phyloP scores from a whole-genome alignment of 2,113 vertebrate species.

The Hystrix cristata region DNA sequence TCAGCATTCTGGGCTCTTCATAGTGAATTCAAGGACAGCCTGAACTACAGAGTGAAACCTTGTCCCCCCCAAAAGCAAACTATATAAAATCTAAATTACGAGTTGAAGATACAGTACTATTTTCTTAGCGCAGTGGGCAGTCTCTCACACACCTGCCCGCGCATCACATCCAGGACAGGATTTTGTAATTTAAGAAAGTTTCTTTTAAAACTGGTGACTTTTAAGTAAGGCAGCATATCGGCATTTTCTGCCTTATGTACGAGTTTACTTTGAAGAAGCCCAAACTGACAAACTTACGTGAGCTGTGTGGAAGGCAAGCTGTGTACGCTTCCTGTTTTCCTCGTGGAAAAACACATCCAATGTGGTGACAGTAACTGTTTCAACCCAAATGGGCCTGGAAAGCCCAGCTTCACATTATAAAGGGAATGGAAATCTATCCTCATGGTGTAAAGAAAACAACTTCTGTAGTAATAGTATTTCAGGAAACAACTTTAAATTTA shows the following conservation, averaged over 20 bases:
- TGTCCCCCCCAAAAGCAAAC: not conserved
- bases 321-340: not conserved
- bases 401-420: not conserved
- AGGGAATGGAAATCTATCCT: not conserved
- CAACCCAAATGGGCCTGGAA: not conserved
- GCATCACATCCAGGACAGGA: not conserved
- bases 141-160: not conserved
- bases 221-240: not conserved
- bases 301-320: not conserved
- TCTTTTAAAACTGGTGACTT: not conserved
- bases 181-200: not conserved
- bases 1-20: not conserved
- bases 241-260: not conserved
- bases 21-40: not conserved
- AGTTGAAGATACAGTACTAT: not conserved
- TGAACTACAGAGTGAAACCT: not conserved
- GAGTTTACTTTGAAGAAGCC: not conserved
- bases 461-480: not conserved
- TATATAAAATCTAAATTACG: not conserved
- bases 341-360: not conserved
- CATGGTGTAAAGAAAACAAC: not conserved
- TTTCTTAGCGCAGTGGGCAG: not conserved
- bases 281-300: not conserved
- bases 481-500: conserved; percentile 4
- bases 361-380: not conserved